A percentile compares a stretch with the other conserved stretches of the same genome.
phyloP scores from a whole-genome alignment of 2,113 vertebrate species.

The Mola mola region DNA sequence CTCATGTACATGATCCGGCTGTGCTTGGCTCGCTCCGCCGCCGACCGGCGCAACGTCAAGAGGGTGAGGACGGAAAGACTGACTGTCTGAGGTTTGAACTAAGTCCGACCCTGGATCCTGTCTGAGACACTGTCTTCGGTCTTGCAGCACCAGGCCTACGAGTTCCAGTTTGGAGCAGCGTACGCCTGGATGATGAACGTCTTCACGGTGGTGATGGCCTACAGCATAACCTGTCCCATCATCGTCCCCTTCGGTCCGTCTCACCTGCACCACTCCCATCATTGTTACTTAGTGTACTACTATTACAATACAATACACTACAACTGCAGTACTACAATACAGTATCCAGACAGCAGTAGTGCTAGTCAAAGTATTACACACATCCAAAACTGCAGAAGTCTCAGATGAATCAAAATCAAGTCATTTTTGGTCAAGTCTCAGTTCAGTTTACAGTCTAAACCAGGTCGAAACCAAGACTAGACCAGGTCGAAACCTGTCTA shows the following conservation, averaged over 20 bases:
- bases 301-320: too few relatives aligned
- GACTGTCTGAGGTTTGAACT: too few relatives aligned
- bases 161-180: conserved; percentile 97
- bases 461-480: too few relatives aligned
- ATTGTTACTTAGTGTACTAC: too few relatives aligned
- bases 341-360: too few relatives aligned
- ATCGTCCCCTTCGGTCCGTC: conserved; percentile 95
- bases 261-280: neutral
- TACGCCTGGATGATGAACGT: conserved; percentile 99
- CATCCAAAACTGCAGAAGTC: too few relatives aligned
- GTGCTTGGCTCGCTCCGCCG: conserved; percentile 91
- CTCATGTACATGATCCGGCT: conserved; percentile 99
- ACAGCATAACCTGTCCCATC: conserved; percentile 98
- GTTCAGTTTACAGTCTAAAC: too few relatives aligned
- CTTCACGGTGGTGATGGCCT: conserved; percentile 98
- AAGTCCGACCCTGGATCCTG: neutral
- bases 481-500: too few relatives aligned
- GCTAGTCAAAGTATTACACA: too few relatives aligned
- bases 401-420: too few relatives aligned
- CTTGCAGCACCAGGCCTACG: conserved; percentile 93
- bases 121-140: neutral
- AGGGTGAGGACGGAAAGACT: conserved; percentile 78
- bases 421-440: too few relatives aligned
- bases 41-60: conserved; percentile 94
- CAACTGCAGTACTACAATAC: too few relatives aligned